Evolutionary conservation across 2,888 invertebrate species (phyloP), one percentile per base, ranked within the genome.

Genomic region (Zele albiditarsus): DNA sequence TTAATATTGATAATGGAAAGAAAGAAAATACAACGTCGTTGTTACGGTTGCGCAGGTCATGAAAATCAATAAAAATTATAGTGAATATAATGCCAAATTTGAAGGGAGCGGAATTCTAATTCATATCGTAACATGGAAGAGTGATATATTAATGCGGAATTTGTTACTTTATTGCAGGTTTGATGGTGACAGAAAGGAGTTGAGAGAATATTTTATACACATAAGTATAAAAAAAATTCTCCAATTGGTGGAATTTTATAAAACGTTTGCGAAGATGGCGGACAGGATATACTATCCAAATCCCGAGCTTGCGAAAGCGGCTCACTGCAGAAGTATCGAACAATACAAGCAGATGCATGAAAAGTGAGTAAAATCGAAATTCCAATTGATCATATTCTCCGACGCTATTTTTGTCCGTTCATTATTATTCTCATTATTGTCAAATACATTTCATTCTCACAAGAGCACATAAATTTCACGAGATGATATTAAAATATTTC

Each of bases 271-370:
- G 76, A 84, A 82, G 73, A 89, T 89, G 89, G 89, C 89, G 74
- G 88, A 88, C 81, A 86, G 84, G 83, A 85, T 93, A 81, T 94
- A 92, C 87, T 83, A 91, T 81, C 94, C 94, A 60, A 90, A 92
- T 87, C 84, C 91, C 80, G 90, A 90, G 65, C 86, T 93, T 23
- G 90, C 91, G 72, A 91, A 90, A 79, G 91, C 91, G 83, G 92
- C 94, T 33, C 91, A 95, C 89, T 92, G 96, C 83, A 92, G 92
- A 69, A 92, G 93, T 75, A 91, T 95, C 90, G 92, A 93, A 28
- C 93, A 96, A 84, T 98, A 98, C 89, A 91, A 92, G 83, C 92
- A 94, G 84, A 93, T 97, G 93, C 94, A 98, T 89, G 92, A 94
- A 84, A 92, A 93, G 89, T 89, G 75, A 85, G 86, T 83, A 12